phyloP scores from a whole-genome alignment of 2,113 vertebrate genomes.

The Rhabdomys dilectus region DNA sequence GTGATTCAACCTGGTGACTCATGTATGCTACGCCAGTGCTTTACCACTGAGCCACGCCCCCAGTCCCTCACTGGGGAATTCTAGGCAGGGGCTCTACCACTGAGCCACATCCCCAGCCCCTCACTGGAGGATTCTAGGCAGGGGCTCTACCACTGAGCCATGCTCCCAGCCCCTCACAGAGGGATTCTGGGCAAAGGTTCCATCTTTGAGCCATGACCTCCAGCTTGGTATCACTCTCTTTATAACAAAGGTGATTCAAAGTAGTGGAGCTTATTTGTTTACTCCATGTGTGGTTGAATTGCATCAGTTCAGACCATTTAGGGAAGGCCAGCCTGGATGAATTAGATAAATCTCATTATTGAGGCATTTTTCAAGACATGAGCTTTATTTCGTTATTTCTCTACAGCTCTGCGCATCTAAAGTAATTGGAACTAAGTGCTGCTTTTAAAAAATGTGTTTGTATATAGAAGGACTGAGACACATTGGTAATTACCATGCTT shows the following conservation, averaged over 20 bases:
- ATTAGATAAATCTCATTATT: conserved; percentile 1
- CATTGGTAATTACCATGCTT: conserved; percentile 72
- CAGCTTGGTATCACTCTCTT: not conserved
- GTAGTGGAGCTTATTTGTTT: not conserved
- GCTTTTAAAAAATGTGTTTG: conserved; percentile 62
- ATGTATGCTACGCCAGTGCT: not conserved
- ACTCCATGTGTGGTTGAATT: not conserved
- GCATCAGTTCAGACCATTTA: not conserved
- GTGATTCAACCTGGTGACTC: not conserved
- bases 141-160: not conserved
- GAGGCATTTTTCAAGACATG: conserved; percentile 50
- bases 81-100: not conserved
- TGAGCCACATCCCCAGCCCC: not conserved
- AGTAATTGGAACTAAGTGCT: conserved; percentile 71
- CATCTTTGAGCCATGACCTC: not conserved
- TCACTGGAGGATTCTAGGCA: not conserved
- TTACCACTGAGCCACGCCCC: not conserved
- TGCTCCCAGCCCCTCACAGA: not conserved
- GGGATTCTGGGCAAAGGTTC: not conserved
- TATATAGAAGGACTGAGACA: conserved; percentile 61
- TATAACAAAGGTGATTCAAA: not conserved
- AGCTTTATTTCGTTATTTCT: not conserved
- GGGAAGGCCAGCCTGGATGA: not conserved
- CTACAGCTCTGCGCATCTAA: not conserved
- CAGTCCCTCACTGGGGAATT: not conserved